Evolutionary conservation across 2,797 vertebrate genomes (phyloP).

Genomic region (Setipinna tenuifilis): DNA sequence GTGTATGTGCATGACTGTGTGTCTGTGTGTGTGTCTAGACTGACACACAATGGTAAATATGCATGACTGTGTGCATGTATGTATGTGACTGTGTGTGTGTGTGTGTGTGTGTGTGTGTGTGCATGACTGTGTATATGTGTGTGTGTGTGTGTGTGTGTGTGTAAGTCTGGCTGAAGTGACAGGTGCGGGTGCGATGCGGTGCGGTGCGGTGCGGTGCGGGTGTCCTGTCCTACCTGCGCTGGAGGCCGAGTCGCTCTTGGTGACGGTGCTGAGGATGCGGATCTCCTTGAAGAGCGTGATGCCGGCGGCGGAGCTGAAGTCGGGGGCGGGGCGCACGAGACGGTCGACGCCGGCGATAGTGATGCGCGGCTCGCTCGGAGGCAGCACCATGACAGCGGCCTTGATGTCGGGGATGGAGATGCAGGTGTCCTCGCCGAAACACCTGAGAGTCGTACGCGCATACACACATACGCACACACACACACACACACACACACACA

Average conservation of each 20-base stretch:
- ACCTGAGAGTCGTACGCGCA: constrained; percentile 72
- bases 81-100: constrained; percentile 32
- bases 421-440: constrained; percentile 95
- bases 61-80: constrained; percentile 23
- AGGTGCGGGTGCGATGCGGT: not conserved
- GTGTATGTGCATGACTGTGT: not conserved
- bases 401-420: constrained; percentile 90
- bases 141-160: too few species aligned
- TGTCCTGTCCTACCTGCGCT: constrained; percentile 74
- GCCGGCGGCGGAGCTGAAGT: constrained; percentile 82
- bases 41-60: not conserved
- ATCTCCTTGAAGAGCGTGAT: constrained; percentile 91
- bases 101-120: constrained; percentile 23
- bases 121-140: too few species aligned
- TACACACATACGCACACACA: constrained; percentile 12
- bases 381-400: constrained; percentile 89
- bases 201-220: too few species aligned
- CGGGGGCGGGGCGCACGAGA: constrained; percentile 82
- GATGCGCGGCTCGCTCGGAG: constrained; percentile 92
- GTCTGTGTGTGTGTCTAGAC: not conserved
- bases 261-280: constrained; percentile 89
- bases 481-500: not conserved
- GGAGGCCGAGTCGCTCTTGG: constrained; percentile 78
- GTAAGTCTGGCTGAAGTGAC: too few species aligned
- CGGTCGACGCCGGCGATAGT: constrained; percentile 87